phyloP scores from a whole-genome alignment of 2,113 vertebrate genomes.

The Otus sunia region DNA sequence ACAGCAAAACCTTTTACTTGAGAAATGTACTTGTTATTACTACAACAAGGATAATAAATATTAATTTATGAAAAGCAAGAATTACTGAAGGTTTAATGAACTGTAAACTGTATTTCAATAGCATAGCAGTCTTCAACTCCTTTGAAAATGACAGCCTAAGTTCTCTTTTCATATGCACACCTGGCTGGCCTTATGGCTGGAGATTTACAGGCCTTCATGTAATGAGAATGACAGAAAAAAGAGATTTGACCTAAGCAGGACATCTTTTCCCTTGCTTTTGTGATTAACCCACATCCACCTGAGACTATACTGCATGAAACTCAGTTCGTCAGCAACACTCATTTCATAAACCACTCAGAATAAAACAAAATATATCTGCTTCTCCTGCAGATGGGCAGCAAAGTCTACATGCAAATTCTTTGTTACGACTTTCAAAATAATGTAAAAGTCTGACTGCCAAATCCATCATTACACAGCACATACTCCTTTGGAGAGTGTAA shows the following conservation, averaged over 20 bases:
- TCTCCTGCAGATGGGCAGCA: background rate
- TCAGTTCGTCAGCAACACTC: background rate
- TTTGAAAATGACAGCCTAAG: background rate
- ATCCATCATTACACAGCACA: background rate
- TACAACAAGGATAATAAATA: background rate
- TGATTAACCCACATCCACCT: background rate
- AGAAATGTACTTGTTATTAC: background rate
- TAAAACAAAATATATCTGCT: background rate
- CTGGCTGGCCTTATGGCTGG: background rate
- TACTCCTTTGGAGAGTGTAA: background rate
- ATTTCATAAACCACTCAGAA: background rate
- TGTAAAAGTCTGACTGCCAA: background rate
- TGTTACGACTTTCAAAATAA: background rate
- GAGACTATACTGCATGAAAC: background rate
- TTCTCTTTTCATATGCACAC: background rate
- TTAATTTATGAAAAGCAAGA: background rate
- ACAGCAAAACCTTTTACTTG: background rate
- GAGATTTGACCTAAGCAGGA: background rate
- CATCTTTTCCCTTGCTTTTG: background rate
- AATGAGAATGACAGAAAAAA: background rate
- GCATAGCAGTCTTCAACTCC: background rate
- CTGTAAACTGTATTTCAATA: background rate
- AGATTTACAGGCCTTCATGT: background rate
- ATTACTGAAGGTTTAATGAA: background rate
- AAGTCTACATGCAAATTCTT: background rate